These are phyloP conservation scores for Verasper variegatus DNA, from an alignment of 2,113 vertebrate species.

Conservation along the genomic window DNA sequence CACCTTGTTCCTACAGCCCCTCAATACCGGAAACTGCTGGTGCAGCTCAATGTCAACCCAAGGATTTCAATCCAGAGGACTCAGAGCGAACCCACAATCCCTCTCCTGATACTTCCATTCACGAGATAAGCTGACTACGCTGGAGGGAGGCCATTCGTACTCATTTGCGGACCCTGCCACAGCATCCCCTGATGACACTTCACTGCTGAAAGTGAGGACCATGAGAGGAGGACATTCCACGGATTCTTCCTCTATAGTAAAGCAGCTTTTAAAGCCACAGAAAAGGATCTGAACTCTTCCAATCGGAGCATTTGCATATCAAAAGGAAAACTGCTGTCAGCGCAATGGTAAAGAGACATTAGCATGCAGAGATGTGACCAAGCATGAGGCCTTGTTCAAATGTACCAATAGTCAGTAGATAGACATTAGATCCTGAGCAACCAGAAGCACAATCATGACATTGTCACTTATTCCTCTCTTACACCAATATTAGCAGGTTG, in stretches of 20 bases:
- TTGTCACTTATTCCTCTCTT: not conserved
- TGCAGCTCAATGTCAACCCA: slow-evolving; percentile 69
- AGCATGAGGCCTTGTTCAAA: slow-evolving; percentile 50
- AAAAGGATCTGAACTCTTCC: slow-evolving; percentile 56
- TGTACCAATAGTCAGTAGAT: slow-evolving; percentile 30
- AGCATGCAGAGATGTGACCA: slow-evolving; percentile 64
- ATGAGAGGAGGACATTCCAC: slow-evolving; percentile 60
- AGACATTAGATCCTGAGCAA: slow-evolving; percentile 41
- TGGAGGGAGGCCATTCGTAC: slow-evolving; percentile 47
- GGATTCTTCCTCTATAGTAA: slow-evolving; percentile 60
- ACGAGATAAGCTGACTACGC: slow-evolving; percentile 55
- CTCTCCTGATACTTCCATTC: slow-evolving; percentile 30
- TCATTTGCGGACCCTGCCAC: slow-evolving; percentile 45
- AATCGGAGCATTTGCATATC: slow-evolving; percentile 78
- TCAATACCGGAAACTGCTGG: slow-evolving; percentile 61
- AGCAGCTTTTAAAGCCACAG: slow-evolving; percentile 48
- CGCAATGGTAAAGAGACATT: slow-evolving; percentile 57
- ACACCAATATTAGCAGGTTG: too few species aligned
- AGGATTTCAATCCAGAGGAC: slow-evolving; percentile 61
- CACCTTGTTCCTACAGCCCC: slow-evolving; percentile 14
- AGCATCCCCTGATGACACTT: slow-evolving; percentile 47
- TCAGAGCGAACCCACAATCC: slow-evolving; percentile 34
- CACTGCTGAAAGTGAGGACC: slow-evolving; percentile 51
- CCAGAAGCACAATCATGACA: slow-evolving; percentile 12
- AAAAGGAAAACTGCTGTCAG: slow-evolving; percentile 75